These are phyloP conservation scores for Apodemus speciosus DNA, from an alignment of 2,113 vertebrate species.

Conservation along the genomic window DNA sequence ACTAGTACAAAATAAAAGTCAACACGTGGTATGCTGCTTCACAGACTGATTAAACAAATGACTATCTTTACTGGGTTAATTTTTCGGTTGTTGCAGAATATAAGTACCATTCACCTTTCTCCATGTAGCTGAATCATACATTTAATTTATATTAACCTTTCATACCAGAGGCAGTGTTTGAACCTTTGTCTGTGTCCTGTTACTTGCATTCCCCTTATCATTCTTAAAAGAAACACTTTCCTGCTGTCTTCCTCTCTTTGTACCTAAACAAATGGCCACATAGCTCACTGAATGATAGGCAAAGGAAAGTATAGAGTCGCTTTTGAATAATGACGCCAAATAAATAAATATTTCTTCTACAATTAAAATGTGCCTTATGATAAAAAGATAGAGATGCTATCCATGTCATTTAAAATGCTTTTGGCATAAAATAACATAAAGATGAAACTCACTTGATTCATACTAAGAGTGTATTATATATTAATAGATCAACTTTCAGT, in stretches of 20 bases:
- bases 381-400: neutral
- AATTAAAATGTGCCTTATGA: neutral
- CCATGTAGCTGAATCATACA: conserved; percentile 54
- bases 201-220: neutral
- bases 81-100: conserved; percentile 9
- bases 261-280: neutral
- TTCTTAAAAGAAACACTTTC: conserved; percentile 10
- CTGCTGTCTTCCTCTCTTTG: conserved; percentile 6
- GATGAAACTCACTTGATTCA: neutral
- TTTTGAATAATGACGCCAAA: conserved; percentile 31
- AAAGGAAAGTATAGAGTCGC: neutral
- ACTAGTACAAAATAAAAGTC: neutral
- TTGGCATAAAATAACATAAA: conserved; percentile 25
- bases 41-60: conserved; percentile 1
- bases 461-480: neutral
- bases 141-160: conserved; percentile 14
- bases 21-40: neutral
- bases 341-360: neutral
- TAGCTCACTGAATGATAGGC: conserved; percentile 28
- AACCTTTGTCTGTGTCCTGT: conserved; percentile 60
- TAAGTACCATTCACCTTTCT: conserved; percentile 48
- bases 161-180: conserved; percentile 43
- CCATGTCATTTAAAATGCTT: neutral
- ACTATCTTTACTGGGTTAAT: conserved; percentile 51
- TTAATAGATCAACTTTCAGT: neutral